Percentiles rank a stretch among this genome's conserved stretches.
Evolutionary conservation across 2,113 vertebrate species (phyloP).

Genomic region (Ceuthmochares aereus): DNA sequence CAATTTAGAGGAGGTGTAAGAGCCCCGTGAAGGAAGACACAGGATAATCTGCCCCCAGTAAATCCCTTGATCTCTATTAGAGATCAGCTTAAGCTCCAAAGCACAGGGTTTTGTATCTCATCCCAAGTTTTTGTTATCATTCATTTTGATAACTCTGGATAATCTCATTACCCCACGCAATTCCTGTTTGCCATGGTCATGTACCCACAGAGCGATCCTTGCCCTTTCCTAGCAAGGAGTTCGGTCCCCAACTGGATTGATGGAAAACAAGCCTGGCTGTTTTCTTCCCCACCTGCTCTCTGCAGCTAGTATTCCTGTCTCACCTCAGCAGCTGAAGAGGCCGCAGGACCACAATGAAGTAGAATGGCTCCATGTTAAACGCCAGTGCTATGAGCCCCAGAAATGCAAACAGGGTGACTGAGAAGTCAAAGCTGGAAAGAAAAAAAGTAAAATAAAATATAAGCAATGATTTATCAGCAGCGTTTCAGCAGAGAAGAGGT

Average conservation of each 20-base stretch:
- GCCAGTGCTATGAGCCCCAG: conserved; percentile 91
- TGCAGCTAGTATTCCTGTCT: neutral
- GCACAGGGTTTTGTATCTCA: conserved; percentile 28
- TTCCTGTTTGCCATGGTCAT: neutral
- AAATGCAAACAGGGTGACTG: conserved; percentile 91
- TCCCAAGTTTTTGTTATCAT: conserved; percentile 49
- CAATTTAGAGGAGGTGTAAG: conserved; percentile 64
- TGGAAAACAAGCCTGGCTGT: neutral
- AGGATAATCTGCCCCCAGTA: conserved; percentile 62
- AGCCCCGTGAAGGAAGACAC: conserved; percentile 57
- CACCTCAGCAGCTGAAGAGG: conserved; percentile 95
- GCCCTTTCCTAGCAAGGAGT: conserved; percentile 28
- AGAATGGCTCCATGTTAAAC: conserved; percentile 95
- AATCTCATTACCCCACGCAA: conserved; percentile 50
- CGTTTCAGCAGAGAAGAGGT: neutral
- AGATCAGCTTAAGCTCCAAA: conserved; percentile 67
- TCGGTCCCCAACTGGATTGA: neutral
- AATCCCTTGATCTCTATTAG: conserved; percentile 70
- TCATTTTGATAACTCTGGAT: conserved; percentile 17
- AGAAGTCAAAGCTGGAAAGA: conserved; percentile 91
- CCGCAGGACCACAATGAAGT: conserved; percentile 94
- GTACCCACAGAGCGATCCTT: conserved; percentile 28
- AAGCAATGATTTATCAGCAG: neutral
- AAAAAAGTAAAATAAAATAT: neutral
- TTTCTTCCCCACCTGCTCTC: neutral